Base-by-base conservation (phyloP, 2,888 invertebrate species). In the Philereme vetulata region DNA sequence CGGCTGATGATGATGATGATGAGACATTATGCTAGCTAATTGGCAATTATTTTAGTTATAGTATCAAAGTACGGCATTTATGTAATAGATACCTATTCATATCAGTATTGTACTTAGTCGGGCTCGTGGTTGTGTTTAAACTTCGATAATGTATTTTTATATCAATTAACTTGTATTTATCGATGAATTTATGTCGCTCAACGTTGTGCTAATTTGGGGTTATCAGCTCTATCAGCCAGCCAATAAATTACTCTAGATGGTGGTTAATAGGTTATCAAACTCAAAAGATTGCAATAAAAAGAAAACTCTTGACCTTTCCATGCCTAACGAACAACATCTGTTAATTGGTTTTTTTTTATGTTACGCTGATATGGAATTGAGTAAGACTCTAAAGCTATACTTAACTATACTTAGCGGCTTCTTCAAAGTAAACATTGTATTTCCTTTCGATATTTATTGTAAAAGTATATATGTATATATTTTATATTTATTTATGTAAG, bases 131-230 rank as follows among this genome's bases (percentile, higher is more conserved):
- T 46, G n/a, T 8, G 45, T 45, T 32, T 45, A 45, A 1, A 40
- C 32, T 35, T 51, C 36, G 35, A 35, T 38, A 9, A 8, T 36
- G 9, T 51, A 21, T 34, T 43, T 46, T 7, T 8, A 47, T 60
- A 56, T 61, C 59, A 66, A 64, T 64, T 66, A 62, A 46, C 47
- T 48, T 62, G 9, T 55, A 64, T 54, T 60, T 62, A 55, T 60
- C 47, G 51, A 60, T 55, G 52, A 33, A 44, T 53, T 51, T 56
- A 53, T 40, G 47, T 43, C 45, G 43, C 53, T 51, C 55, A 52
- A 55, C 57, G 54, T 56, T 64, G 51, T 56, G 65, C 67, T 72
- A 71, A 72, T 71, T 68, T 54, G 58, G 51, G 72, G 69, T 71
- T 72, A 71, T 72, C 72, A 32, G 8, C 50, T 51, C 46, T 21